These are phyloP conservation scores for Chalcosyrphus nemorum DNA, from an alignment of 2,888 invertebrate genomes.

Conservation along the genomic window DNA sequence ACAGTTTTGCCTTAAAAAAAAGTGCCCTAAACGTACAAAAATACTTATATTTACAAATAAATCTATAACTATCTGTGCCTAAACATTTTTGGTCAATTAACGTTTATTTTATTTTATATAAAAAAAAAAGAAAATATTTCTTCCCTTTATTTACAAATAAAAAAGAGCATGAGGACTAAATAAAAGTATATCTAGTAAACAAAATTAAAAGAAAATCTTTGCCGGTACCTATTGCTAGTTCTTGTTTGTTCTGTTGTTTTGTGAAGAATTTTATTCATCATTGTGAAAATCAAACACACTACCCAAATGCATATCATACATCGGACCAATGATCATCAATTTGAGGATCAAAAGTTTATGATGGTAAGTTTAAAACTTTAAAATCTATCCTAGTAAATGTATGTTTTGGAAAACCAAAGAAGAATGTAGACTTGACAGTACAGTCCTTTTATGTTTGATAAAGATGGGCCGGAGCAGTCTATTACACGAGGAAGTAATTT, in stretches of 20 bases:
- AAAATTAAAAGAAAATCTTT: slow-evolving; percentile 3
- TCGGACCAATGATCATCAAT: slow-evolving; percentile 81
- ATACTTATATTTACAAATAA: neutral
- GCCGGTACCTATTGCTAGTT: neutral
- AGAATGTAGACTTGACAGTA: too few relatives aligned
- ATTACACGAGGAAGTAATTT: too few relatives aligned
- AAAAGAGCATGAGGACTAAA: slow-evolving; percentile 24
- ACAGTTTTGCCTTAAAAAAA: slow-evolving; percentile 67
- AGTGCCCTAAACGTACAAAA: slow-evolving; percentile 67
- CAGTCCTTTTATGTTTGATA: too few relatives aligned
- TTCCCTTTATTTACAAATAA: neutral
- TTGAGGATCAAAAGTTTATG: slow-evolving; percentile 82
- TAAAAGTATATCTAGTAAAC: neutral
- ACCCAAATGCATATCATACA: slow-evolving; percentile 81
- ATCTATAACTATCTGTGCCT: slow-evolving; percentile 53
- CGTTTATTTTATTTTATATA: slow-evolving; percentile 5
- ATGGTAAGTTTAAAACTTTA: slow-evolving; percentile 81
- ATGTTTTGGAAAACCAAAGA: too few relatives aligned
- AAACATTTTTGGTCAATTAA: slow-evolving; percentile 35
- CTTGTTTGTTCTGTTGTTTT: neutral
- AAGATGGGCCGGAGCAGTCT: too few relatives aligned
- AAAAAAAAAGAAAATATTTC: too few relatives aligned
- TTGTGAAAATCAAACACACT: slow-evolving; percentile 71
- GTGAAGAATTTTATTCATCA: slow-evolving; percentile 55
- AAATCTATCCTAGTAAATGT: too few relatives aligned